Evolutionary conservation across 2,888 invertebrate genomes (phyloP), one percentile per base, ranked within the genome.

Genomic region (Xestia c-nigrum): DNA sequence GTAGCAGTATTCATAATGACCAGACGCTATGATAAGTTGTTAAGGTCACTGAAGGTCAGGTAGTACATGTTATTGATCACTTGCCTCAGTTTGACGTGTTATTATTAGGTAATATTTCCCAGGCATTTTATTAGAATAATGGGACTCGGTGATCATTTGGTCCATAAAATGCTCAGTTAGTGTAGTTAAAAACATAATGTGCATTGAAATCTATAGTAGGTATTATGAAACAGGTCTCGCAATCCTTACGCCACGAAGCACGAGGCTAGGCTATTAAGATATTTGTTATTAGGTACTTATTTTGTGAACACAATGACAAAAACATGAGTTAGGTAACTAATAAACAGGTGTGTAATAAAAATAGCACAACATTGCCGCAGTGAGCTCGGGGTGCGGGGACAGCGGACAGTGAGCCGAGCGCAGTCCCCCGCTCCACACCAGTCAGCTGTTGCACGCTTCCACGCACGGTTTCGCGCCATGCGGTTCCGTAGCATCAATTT

Each of bases 21-120:
- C 64, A 31, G 40, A n/a, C 64, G n/a, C 40, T 64, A 16, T 43
- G 64, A 43, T 43, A 64, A 43, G n/a, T 64, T 43, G n/a, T 59
- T 9, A 43, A 10, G 9, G 43, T 9, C 31, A 31, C 31, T 31
- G 3, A 31, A 47, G 52, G 57, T 57, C 57, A 57, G 57, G 24
- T 57, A n/a, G n/a, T 21, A 52, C 31, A 31, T 31, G 31, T 9
- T 57, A 57, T 57, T 57, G 6, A 57, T 57, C 57, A 57, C 24
- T 24, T 57, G 14, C 14, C 14, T 57, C 57, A 24, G 24, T 57
- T n/a, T 24, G 24, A 24, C n/a, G 24, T 57, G 55, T 19, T 16
- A 50, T 50, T 50, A n/a, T 55, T 55, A 31, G 31, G 31, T 31
- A 5, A 55, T n/a, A 31, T 24, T 57, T 24, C 52, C n/a, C 16